Base-by-base conservation (phyloP, 2,113 vertebrate species). In the Myocastor coypus region DNA sequence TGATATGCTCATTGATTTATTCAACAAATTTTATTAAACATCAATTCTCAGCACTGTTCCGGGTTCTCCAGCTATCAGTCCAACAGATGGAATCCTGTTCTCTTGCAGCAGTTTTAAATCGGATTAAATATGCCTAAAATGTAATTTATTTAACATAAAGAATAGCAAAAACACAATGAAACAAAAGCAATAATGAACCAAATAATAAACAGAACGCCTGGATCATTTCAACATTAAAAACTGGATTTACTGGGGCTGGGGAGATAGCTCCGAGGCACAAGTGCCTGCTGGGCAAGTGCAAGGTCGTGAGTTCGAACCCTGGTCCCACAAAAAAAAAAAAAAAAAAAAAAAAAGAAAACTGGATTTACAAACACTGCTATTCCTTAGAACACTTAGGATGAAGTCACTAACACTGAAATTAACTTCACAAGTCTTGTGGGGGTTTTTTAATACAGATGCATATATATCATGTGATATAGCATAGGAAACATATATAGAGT, bases 381-480 rank as follows among this genome's bases (percentile, higher is more conserved):
- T 40, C 26, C 50, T 77, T 37, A 24, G 13, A 26, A 78, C 32
- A 50, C 37, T n/a, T 37, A 61, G 37, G 46, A 92, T 55, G 69
- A 66, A 78, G 16, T 78, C 61, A 50, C 78, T 92, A 32, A 78
- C 30, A 14, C 30, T 86, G 30, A 92, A 92, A n/a, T 96, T 52
- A 73, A 73, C 20, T 92, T 68, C 32, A 37, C 75, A 87, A 40
- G n/a, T 66, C 40, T 64, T 64, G 40, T 63, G 37, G 9, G 9
- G 32, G 6, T 34, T 89, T 69, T 78, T n/a, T 75, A 30, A 46
- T 34, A 40, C 14, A 34, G 20, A 92, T 34, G 88, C 30, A 52
- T 17, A 77, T 57, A 42, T 55, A 81, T 32, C 4, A 50, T 69
- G 46, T 85, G 46, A n/a, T 22, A 24, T 34, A 52, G 52, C n/a